Conservation (phyloP, 2,888 invertebrate genomes). For the Torymus aiolomorphi region DNA sequence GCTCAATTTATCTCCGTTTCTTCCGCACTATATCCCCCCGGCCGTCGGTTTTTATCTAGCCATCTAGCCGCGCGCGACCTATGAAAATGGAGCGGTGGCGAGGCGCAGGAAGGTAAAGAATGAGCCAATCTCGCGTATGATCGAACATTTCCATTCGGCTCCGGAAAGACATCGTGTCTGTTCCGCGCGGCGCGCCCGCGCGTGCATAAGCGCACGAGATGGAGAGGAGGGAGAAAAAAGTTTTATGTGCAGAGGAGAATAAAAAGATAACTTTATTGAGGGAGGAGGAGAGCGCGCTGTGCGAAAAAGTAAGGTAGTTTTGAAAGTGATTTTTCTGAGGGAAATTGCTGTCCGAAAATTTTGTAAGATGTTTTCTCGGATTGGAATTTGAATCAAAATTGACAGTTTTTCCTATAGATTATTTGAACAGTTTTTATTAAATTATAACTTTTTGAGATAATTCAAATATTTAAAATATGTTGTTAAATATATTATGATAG, state of each 20-base stretch:
- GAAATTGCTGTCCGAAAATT: slow-evolving; percentile 25
- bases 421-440: too few relatives aligned
- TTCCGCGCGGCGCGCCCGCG: slow-evolving; percentile 30
- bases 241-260: slow-evolving; percentile 29
- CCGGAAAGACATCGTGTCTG: slow-evolving; percentile 50
- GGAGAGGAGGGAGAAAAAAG: not conserved
- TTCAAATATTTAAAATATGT: too few relatives aligned
- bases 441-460: too few relatives aligned
- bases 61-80: slow-evolving; percentile 56
- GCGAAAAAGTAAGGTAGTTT: slow-evolving; percentile 21
- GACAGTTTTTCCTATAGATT: too few relatives aligned
- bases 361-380: slow-evolving; percentile 2
- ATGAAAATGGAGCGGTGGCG: slow-evolving; percentile 62
- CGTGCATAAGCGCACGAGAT: slow-evolving; percentile 11
- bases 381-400: too few relatives aligned
- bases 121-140: slow-evolving; percentile 71
- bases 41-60: slow-evolving; percentile 57
- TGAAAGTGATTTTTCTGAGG: slow-evolving; percentile 49
- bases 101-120: slow-evolving; percentile 63
- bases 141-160: slow-evolving; percentile 69
- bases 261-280: slow-evolving; percentile 43
- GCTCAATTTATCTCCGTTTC: slow-evolving; percentile 57
- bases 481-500: too few relatives aligned
- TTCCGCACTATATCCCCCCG: slow-evolving; percentile 54
- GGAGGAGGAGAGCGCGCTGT: not conserved